Percentiles rank a stretch among this genome's conserved stretches.
These are phyloP conservation scores for Pogonocichla stellata DNA, from an alignment of 2,113 vertebrate genomes.

Conservation along the genomic window DNA sequence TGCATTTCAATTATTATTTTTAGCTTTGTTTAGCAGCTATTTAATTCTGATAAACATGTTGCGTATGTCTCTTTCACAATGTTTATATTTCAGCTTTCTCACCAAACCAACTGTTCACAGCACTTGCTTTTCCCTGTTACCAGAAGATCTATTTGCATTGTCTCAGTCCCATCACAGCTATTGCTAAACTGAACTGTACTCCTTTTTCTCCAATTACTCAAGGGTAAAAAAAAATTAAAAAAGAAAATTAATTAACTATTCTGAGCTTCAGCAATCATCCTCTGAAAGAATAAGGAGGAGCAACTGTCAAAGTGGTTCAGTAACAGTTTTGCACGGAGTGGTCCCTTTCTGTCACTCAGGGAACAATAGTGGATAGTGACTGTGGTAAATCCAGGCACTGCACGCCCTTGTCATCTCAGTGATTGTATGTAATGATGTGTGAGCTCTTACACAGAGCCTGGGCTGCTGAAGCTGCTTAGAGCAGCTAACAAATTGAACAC, in stretches of 20 bases:
- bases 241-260: background rate
- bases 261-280: background rate
- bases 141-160: background rate
- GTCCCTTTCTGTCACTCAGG: background rate
- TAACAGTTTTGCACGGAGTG: background rate
- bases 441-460: background rate
- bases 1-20: slow-evolving; percentile 46
- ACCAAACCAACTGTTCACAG: slow-evolving; percentile 47
- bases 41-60: slow-evolving; percentile 31
- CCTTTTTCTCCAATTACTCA: background rate
- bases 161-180: background rate
- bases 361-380: background rate
- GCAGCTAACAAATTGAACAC: background rate
- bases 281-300: background rate
- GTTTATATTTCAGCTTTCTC: slow-evolving; percentile 54
- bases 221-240: background rate
- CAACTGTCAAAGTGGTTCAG: background rate
- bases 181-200: background rate
- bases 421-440: background rate
- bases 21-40: slow-evolving; percentile 34
- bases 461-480: background rate
- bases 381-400: background rate
- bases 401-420: background rate
- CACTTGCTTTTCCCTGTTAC: background rate
- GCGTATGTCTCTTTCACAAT: slow-evolving; percentile 23